Conservation (phyloP, 1,140 invertebrate genomes). For the Caenorhabditis tropicalis region DNA sequence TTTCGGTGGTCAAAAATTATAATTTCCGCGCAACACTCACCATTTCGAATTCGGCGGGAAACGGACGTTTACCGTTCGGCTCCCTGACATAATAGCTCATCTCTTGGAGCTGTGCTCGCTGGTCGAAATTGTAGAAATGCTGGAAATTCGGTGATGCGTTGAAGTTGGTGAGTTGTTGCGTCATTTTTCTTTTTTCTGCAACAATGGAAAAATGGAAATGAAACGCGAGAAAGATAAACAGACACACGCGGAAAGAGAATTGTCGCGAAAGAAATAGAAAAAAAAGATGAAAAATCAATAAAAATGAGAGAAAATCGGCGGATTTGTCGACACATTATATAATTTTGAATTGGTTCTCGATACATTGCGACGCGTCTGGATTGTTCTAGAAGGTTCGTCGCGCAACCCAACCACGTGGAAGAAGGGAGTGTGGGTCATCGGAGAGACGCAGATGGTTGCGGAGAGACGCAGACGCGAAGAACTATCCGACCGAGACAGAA, state of each 20-base stretch:
- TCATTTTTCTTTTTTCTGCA: not conserved
- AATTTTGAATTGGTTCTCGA: too few relatives aligned
- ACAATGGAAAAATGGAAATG: not conserved
- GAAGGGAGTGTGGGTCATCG: not conserved
- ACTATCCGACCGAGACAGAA: not conserved
- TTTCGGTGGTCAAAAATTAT: too few relatives aligned
- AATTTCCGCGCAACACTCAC: not conserved
- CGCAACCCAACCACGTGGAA: slow-evolving; percentile 31
- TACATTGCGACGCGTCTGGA: not conserved
- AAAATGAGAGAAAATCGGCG: too few relatives aligned
- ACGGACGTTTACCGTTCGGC: slow-evolving; percentile 20
- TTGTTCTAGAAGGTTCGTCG: slow-evolving; percentile 33
- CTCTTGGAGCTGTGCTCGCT: not conserved
- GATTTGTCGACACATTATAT: too few relatives aligned
- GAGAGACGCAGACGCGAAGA: not conserved
- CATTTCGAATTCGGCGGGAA: slow-evolving; percentile 22
- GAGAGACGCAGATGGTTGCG: not conserved
- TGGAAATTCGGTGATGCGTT: not conserved
- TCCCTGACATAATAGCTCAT: not conserved
- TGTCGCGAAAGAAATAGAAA: not conserved
- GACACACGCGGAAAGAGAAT: not conserved
- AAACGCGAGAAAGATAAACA: not conserved
- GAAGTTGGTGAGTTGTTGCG: slow-evolving; percentile 10
- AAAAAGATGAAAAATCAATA: too few relatives aligned
- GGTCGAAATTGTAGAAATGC: not conserved